Evolutionary conservation across 2,797 vertebrate species (phyloP).

Genomic region (Phalloptychus januarius): DNA sequence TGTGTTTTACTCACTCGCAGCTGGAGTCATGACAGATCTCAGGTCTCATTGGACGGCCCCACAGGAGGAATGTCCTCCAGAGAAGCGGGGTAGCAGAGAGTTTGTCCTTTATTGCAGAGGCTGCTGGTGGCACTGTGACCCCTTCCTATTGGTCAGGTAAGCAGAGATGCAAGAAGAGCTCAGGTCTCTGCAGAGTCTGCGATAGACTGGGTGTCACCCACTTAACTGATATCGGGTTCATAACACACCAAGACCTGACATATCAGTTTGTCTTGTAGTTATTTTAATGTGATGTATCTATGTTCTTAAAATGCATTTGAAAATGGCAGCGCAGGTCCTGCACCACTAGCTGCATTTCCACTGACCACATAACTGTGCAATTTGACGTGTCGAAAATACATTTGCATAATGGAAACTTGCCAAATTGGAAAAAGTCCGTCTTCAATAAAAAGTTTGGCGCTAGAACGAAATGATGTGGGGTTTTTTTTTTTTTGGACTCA

Average conservation of each 20-base stretch:
- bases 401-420: no score
- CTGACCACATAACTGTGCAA: no score
- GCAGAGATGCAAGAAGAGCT: not conserved
- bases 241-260: not conserved
- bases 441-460: no score
- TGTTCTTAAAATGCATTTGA: not conserved
- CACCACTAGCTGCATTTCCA: not conserved
- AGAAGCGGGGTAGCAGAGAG: not conserved
- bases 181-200: not conserved
- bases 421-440: no score
- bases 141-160: constrained; percentile 28
- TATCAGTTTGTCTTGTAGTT: not conserved
- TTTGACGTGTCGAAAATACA: no score
- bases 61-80: not conserved
- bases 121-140: constrained; percentile 59
- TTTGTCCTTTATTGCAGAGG: constrained; percentile 23
- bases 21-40: constrained; percentile 36
- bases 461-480: no score
- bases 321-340: not conserved
- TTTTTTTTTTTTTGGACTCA: not conserved
- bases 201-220: not conserved
- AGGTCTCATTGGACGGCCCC: not conserved
- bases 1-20: constrained; percentile 58
- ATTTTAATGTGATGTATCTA: not conserved
- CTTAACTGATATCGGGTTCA: not conserved